Percentiles rank a stretch among this genome's conserved stretches.
phyloP scores from a whole-genome alignment of 2,113 vertebrate genomes.

The Rhipidura dahli region DNA sequence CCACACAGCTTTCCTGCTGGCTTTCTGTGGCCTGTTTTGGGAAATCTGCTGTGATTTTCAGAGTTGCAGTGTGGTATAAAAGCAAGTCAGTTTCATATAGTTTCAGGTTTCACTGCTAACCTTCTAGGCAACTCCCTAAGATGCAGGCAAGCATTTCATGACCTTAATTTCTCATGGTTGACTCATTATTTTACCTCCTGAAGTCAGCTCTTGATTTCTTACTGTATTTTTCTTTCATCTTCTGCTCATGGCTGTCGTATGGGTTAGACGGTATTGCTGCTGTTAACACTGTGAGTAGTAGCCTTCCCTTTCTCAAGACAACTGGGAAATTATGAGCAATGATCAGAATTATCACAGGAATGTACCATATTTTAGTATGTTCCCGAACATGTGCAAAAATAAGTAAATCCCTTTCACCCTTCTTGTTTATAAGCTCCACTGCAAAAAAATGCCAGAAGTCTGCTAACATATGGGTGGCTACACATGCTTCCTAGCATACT shows the following conservation, averaged over 20 bases:
- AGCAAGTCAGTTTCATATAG: neutral
- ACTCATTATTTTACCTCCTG: conserved; percentile 27
- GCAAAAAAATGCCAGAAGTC: neutral
- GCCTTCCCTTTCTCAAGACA: neutral
- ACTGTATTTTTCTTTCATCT: conserved; percentile 11
- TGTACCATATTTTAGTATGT: neutral
- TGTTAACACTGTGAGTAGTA: neutral
- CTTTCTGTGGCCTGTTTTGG: neutral
- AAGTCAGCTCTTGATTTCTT: conserved; percentile 26
- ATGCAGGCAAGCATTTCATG: neutral
- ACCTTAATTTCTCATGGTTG: neutral
- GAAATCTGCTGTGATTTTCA: conserved; percentile 11
- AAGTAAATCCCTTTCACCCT: neutral
- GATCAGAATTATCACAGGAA: neutral
- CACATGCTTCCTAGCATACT: accelerated
- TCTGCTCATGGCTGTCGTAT: neutral
- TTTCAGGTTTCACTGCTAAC: conserved; percentile 22
- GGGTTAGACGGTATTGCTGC: neutral
- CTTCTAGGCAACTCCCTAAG: neutral
- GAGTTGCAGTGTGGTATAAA: neutral
- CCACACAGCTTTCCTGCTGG: neutral
- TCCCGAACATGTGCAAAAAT: neutral
- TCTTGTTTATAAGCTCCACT: neutral
- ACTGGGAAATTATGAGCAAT: neutral
- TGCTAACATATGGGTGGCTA: neutral